A percentile compares a stretch with the other conserved stretches of the same genome.
phyloP scores from a whole-genome alignment of 2,888 invertebrate genomes.

The Apotomis capreana region DNA sequence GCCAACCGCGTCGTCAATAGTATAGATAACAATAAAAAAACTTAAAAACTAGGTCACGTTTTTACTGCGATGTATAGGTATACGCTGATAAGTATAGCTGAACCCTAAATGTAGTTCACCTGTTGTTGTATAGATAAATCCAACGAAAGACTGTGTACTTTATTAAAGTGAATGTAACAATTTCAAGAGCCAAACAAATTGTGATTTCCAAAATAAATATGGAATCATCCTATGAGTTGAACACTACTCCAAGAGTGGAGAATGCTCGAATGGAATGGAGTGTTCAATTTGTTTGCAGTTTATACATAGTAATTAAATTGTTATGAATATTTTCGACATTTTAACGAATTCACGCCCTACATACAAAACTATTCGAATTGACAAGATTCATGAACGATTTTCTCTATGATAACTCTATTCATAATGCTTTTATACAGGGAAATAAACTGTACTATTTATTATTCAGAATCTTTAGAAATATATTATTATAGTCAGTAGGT shows the following conservation, averaged over 20 bases:
- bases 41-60: no score
- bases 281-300: conserved; percentile 8
- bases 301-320: background rate
- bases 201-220: conserved; percentile 46
- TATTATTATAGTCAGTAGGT: no score
- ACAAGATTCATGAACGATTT: background rate
- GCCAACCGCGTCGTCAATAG: no score
- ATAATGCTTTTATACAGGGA: no score
- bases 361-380: background rate
- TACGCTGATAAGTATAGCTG: no score
- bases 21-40: no score
- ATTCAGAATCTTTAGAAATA: no score
- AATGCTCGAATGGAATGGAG: conserved; percentile 7
- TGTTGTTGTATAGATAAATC: no score
- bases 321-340: conserved; percentile 7
- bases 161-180: conserved; percentile 58
- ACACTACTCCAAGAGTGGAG: conserved; percentile 11
- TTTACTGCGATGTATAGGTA: no score
- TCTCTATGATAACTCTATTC: no score
- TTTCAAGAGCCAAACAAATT: conserved; percentile 51
- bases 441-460: no score
- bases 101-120: no score
- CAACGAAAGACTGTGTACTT: conserved; percentile 37
- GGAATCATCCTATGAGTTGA: conserved; percentile 37
- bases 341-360: background rate